These are phyloP conservation scores for Erpobdella octoculata DNA, from an alignment of 2,888 invertebrate genomes.

Conservation along the genomic window DNA sequence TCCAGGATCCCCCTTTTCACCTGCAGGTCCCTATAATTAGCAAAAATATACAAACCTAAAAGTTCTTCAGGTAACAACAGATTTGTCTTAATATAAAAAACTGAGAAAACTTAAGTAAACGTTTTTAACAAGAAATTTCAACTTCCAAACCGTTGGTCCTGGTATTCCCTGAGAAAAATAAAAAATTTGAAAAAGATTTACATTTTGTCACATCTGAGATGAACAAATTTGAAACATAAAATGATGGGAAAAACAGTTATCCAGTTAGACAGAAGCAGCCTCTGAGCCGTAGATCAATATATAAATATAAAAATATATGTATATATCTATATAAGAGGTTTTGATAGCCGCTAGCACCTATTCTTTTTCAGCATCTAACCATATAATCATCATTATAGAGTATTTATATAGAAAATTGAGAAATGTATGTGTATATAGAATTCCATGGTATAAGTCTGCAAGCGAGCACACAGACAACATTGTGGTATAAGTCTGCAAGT, in stretches of 20 bases:
- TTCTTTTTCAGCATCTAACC: no score
- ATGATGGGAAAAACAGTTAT: neutral
- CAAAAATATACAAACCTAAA: neutral
- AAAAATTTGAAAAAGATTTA: neutral
- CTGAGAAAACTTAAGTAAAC: no score
- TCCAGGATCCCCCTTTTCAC: constrained; percentile 18
- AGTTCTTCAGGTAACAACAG: neutral
- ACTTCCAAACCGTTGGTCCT: constrained; percentile 5
- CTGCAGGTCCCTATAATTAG: constrained; percentile 15
- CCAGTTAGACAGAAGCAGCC: neutral
- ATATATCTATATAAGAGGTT: no score
- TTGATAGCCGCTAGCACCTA: no score
- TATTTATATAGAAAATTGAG: no score
- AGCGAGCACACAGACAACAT: no score
- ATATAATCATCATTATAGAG: no score
- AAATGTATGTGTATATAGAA: no score
- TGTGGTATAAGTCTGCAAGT: no score
- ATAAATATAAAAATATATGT: neutral
- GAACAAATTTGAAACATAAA: no score
- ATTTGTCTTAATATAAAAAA: neutral
- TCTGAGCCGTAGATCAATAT: neutral
- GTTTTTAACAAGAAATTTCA: neutral
- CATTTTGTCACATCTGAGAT: no score
- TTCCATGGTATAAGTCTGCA: no score
- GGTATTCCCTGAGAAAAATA: constrained; percentile 18